phyloP scores from a whole-genome alignment of 2,113 vertebrate species.

The Microtus oregoni region DNA sequence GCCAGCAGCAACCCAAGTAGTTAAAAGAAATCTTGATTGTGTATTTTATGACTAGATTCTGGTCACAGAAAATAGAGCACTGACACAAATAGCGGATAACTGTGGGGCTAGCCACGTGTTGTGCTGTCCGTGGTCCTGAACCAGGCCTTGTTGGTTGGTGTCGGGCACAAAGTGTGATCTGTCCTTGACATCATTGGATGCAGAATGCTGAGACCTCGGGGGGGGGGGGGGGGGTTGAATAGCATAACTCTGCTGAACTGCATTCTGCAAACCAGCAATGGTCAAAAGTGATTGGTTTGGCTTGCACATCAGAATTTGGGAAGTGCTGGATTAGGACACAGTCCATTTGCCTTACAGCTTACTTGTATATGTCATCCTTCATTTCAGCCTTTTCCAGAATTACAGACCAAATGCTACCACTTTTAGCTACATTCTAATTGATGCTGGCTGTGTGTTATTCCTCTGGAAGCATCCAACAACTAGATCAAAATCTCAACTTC shows the following conservation, averaged over 20 bases:
- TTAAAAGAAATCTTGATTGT: neutral
- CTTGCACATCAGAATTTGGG: neutral
- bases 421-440: neutral
- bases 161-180: neutral
- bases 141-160: accelerated
- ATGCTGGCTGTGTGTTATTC: neutral
- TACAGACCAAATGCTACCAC: neutral
- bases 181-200: neutral
- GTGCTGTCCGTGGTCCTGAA: constrained; percentile 78
- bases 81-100: neutral
- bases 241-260: neutral
- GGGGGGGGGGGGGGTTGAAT: accelerated
- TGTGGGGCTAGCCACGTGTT: neutral
- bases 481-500: neutral
- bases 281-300: neutral
- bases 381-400: neutral
- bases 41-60: neutral
- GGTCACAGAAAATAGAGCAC: neutral
- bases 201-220: neutral
- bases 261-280: neutral
- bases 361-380: neutral
- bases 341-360: neutral
- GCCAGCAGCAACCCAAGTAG: neutral
- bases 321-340: neutral
- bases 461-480: neutral